Evolutionary conservation across 2,113 vertebrate genomes (phyloP).

Genomic region (Malurus alboscapulatus): DNA sequence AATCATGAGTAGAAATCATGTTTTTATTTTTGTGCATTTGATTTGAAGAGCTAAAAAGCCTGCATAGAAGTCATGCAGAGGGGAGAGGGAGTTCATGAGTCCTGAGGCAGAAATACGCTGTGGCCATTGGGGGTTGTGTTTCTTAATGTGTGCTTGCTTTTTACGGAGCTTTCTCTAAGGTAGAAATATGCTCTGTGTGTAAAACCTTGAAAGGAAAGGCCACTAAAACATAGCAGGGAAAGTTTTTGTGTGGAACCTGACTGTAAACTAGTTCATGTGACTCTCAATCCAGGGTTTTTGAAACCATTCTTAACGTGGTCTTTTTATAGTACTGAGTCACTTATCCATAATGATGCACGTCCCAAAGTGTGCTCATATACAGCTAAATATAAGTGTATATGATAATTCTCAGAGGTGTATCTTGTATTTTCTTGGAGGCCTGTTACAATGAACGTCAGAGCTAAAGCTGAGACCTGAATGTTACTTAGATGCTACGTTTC

Average conservation of each 20-base stretch:
- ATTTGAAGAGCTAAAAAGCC: neutral
- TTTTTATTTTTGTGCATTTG: neutral
- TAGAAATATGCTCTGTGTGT: neutral
- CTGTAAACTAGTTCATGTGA: neutral
- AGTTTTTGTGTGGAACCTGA: neutral
- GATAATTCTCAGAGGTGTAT: neutral
- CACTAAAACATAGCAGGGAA: rapidly evolving
- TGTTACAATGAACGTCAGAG: neutral
- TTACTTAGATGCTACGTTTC: neutral
- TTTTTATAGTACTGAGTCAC: neutral
- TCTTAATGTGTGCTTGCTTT: neutral
- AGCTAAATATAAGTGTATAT: neutral
- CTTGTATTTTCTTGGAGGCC: neutral
- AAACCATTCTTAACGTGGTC: neutral
- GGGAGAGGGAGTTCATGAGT: neutral
- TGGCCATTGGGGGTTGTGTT: neutral
- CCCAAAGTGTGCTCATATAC: neutral
- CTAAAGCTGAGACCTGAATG: neutral
- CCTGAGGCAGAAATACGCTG: neutral
- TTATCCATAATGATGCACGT: neutral
- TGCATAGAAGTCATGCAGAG: rapidly evolving
- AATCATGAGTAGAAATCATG: neutral
- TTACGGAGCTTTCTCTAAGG: neutral
- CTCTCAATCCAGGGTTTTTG: neutral
- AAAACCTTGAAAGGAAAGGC: neutral